Percentiles rank a stretch among this genome's conserved stretches.
These are phyloP conservation scores for Melipona bicolor DNA, from an alignment of 2,888 invertebrate genomes.

Conservation along the genomic window DNA sequence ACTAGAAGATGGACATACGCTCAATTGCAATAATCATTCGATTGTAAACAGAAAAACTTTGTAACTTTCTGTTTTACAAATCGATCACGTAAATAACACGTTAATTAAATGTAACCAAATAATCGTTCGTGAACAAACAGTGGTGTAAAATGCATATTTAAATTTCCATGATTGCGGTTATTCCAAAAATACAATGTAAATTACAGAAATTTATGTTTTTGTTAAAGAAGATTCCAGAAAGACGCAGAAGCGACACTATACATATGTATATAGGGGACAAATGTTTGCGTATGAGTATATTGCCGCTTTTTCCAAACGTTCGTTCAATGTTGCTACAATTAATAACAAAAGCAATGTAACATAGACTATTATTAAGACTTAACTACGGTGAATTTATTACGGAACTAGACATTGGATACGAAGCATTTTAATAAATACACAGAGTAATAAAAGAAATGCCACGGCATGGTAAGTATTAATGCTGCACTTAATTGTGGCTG, in stretches of 20 bases:
- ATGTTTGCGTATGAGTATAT: constrained; percentile 5
- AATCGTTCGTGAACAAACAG: neutral
- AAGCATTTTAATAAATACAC: constrained; percentile 16
- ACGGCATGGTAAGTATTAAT: constrained; percentile 42
- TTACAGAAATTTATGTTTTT: constrained; percentile 12
- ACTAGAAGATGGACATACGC: neutral
- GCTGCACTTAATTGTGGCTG: neutral
- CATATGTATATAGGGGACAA: neutral
- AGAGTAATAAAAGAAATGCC: constrained; percentile 48
- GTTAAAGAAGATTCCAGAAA: constrained; percentile 49
- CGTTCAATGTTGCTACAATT: neutral
- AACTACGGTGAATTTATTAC: constrained; percentile 2
- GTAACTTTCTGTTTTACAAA: neutral
- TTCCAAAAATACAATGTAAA: neutral
- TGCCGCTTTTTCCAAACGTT: constrained; percentile 19
- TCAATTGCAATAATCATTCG: neutral
- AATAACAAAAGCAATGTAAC: neutral
- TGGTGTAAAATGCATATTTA: constrained; percentile 8
- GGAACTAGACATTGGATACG: constrained; percentile 11
- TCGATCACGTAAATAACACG: constrained; percentile 3
- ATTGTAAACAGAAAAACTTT: neutral
- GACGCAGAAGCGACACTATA: constrained; percentile 9
- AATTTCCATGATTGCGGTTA: neutral
- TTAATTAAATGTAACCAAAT: constrained; percentile 6
- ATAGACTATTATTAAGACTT: neutral